A percentile compares a stretch with the other conserved stretches of the same genome.
These are phyloP conservation scores for Julus scanicus DNA, from an alignment of 2,888 invertebrate species.

Conservation along the genomic window DNA sequence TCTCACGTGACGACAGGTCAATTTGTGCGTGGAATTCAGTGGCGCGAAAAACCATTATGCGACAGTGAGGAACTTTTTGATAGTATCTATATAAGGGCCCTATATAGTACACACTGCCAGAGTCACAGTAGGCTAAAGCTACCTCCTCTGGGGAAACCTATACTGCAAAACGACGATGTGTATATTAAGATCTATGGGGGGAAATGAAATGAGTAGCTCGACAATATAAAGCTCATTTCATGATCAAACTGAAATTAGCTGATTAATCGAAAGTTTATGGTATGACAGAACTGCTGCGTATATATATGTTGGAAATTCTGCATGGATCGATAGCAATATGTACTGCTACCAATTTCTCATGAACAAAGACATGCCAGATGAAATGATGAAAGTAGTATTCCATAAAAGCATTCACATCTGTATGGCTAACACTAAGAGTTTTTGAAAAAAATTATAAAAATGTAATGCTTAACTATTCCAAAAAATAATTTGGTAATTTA, in stretches of 20 bases:
- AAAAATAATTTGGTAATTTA: too few relatives aligned
- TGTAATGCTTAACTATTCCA: too few relatives aligned
- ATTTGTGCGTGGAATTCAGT: conserved; percentile 56
- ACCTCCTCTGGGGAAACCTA: conserved; percentile 12
- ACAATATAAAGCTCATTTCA: conserved; percentile 49
- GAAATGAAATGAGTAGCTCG: conserved; percentile 38
- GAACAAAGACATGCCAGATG: neutral
- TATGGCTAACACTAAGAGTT: too few relatives aligned
- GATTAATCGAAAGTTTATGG: conserved; percentile 54
- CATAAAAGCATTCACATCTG: too few relatives aligned
- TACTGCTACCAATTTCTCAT: neutral
- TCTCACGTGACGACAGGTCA: conserved; percentile 57
- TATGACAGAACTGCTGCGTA: neutral
- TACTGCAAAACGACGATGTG: conserved; percentile 43
- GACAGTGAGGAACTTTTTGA: conserved; percentile 26
- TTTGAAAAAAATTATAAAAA: too few relatives aligned
- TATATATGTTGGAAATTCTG: neutral
- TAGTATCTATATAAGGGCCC: neutral
- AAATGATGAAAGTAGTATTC: neutral
- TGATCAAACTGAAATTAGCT: conserved; percentile 55
- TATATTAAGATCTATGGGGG: conserved; percentile 39
- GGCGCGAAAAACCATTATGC: conserved; percentile 56
- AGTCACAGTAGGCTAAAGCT: neutral
- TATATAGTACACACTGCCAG: neutral
- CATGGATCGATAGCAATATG: neutral